Base-by-base conservation (phyloP, 2,113 vertebrate genomes). In the Physeter macrocephalus region DNA sequence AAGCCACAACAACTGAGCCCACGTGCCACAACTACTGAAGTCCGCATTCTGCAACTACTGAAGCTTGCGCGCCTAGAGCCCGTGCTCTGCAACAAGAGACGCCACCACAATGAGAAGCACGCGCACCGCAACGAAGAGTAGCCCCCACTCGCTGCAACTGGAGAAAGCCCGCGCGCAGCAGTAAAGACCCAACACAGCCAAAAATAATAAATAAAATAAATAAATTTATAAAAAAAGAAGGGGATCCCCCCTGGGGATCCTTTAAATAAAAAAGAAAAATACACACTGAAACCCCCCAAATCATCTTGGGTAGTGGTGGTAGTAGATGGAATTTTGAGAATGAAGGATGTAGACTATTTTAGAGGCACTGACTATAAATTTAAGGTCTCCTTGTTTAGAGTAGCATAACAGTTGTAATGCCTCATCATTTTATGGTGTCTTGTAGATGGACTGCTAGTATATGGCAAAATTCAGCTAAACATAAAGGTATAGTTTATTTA, bases 321-420 rank as follows among this genome's bases (percentile, higher is more conserved):
- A 34, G 72, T 61, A 31, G 72, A 36, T 78, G 74, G 66, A 49
- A 81, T 62, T 95, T 95, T 67, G 71, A 75, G 71, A 61, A 52
- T 54, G 64, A 92, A 84, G 14, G 3, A 6, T 69, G 10, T 29
- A 11, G 46, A 62, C 9, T 89, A 43, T 80, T 88, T 86, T n/a
- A 75, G 83, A 61, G 52, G 39, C 9, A 34, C 57, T 41, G 54
- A 29, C 25, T 57, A 15, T 31, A 74, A 34, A n/a, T n/a, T 23
- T 41, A 23, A 75, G 41, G 41, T 84, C n/a, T 54, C 18, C 29
- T 23, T 88, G 36, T 97, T 95, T 41, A 36, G 36, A n/a, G 17
- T 71, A 34, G 36, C 4, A 12, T 1, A 34, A 67, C n/a, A 49
- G 29, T 52, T 17, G 59, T 29, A 21, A 34, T 14, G 21, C 21